Evolutionary conservation across 2,797 vertebrate genomes (phyloP), one percentile per base, ranked within the genome.

Genomic region (Gymnoscopelus microlampas): DNA sequence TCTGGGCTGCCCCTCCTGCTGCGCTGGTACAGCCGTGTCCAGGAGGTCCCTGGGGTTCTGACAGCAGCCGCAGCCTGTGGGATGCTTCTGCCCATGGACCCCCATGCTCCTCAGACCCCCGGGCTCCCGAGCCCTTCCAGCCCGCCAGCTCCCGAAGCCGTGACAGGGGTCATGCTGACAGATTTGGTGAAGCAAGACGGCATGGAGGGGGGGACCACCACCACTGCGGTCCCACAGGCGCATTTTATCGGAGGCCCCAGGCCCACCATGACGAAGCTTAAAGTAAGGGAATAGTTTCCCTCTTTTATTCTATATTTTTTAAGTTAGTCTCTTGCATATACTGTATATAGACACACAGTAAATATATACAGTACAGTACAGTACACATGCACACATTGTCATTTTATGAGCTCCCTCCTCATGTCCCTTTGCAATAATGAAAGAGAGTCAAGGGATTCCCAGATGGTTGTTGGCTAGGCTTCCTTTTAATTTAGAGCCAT

Each of bases 251-350:
- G 98, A 62, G 97, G 98, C 65, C 98, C 97, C 7, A 94, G 98
- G 78, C 98, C 97, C 74, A 99, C 98, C 24, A 94, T 99, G 92
- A 95, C 93, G 59, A 99, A 99, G 79, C 94, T 99, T 68, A 95
- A 95, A 94, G 98, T 99, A 96, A 92, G 84, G 87, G 5, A 83
- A 77, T 72, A 74, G 53, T 85, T 76, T 56, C 54, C 23, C 56
- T 72, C 53, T 68, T 66, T 66, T 68, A 61, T 68, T 51, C 57
- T 63, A 74, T 54, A 69, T 63, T 50, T 68, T 66, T 70, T 14
- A 13, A 7, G 75, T 66, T 19, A 56, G 8, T 57, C 24, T 57
- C 11, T 26, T 9, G 24, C 9, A 57, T 29, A 26, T 29, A 35
- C 6, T 1, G 26, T 29, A 26, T 29, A 35, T 12, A 29, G 26